phyloP scores from a whole-genome alignment of 2,113 vertebrate species.

The Boleophthalmus pectinirostris region DNA sequence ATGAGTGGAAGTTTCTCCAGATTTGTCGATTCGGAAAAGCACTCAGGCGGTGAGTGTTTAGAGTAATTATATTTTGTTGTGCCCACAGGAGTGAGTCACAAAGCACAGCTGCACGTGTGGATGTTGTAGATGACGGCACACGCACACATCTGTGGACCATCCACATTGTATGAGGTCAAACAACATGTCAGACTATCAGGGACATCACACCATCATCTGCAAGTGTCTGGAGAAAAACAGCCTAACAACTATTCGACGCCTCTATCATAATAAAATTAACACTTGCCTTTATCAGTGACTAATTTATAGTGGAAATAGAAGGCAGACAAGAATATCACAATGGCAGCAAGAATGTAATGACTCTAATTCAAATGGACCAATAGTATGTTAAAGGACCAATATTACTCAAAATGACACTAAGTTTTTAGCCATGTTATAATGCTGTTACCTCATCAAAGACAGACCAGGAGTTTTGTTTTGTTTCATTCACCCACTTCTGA shows the following conservation, averaged over 20 bases:
- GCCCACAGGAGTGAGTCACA: conserved; percentile 54
- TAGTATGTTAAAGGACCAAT: too few relatives aligned
- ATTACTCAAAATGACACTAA: too few relatives aligned
- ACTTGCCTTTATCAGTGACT: background rate
- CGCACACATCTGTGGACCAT: conserved; percentile 44
- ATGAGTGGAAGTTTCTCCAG: conserved; percentile 23
- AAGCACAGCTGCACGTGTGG: conserved; percentile 45
- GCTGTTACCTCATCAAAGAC: too few relatives aligned
- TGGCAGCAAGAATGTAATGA: background rate
- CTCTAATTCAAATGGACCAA: background rate
- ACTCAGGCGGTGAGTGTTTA: conserved; percentile 44
- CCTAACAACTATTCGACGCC: background rate
- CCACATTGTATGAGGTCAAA: conserved; percentile 32
- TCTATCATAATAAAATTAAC: background rate
- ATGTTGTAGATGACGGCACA: conserved; percentile 23
- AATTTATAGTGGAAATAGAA: background rate
- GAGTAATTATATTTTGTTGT: conserved; percentile 58
- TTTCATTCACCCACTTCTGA: too few relatives aligned
- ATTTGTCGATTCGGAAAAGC: conserved; percentile 47
- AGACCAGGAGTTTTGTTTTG: too few relatives aligned
- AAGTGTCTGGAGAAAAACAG: background rate
- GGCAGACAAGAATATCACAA: background rate
- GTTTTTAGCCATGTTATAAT: too few relatives aligned
- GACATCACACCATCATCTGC: conserved; percentile 6
- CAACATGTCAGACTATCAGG: conserved; percentile 26